Evolutionary conservation across 2,113 vertebrate genomes (phyloP), one percentile per base, ranked within the genome.

Genomic region (Zosterops lateralis): DNA sequence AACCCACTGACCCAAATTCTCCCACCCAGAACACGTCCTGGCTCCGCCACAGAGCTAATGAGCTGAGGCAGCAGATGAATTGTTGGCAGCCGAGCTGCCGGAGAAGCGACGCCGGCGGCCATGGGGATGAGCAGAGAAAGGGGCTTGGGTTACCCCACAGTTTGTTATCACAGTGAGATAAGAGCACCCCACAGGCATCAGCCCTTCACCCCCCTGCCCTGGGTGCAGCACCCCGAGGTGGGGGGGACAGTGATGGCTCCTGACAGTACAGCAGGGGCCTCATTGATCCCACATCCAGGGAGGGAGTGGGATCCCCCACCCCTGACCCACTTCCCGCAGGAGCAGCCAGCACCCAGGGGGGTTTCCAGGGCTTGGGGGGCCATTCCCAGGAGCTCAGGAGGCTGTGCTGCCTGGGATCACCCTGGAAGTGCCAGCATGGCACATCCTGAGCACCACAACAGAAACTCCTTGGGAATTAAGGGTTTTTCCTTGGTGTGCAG

Each of bases 221-320:
- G 32, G 18, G 48, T 5, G 15, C 0, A 1, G 34, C 45, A n/a
- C 8, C 58, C 42, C 1, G 8, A 51, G 50, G 21, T 4, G 24
- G 17, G 38, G 38, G 83, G 47, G 4, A 65, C 44, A 38, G 77
- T 8, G 75, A 97, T 96, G 89, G 83, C 92, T 97, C 93, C 93
- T 97, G 97, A 96, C 97, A 97, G 96, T 8, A 80, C 51, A 10
- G 95, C 96, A 97, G 93, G 81, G 40, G 78, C 96, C 96, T 96
- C 96, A 96, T 94, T n/a, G 75, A n/a, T n/a, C n/a, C 97, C 95
- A 79, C 65, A 57, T 83, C 93, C 71, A 48, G 9, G 34, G 10
- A 79, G 82, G 87, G 58, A 84, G 73, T 3, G 14, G 89, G 92
- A 88, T 73, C 87, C 78, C 78, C 75, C 68, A 2, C 16, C 22